Conservation (phyloP, 1,140 invertebrate species). For the Lerema accius region DNA sequence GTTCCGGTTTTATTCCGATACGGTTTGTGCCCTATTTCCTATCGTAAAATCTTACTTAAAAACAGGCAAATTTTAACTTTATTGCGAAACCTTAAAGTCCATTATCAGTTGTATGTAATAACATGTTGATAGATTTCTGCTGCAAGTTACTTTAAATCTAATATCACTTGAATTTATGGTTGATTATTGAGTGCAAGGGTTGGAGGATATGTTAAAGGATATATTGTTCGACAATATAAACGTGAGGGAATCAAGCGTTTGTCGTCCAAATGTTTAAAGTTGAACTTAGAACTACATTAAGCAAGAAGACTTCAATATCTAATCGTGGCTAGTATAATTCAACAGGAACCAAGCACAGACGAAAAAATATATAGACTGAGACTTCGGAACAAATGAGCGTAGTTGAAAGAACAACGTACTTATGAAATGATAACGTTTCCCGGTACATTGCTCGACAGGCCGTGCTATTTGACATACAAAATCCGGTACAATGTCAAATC, state of each 20-base stretch:
- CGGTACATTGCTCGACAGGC: too few species aligned
- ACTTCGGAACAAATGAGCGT: too few species aligned
- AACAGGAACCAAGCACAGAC: too few species aligned
- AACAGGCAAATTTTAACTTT: neutral
- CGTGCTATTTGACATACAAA: too few species aligned
- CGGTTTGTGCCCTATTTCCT: constrained; percentile 40
- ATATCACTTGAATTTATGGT: neutral
- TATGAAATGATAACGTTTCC: too few species aligned
- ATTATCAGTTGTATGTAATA: neutral
- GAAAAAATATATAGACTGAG: too few species aligned
- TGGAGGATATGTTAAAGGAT: constrained; percentile 25
- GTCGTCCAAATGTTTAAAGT: constrained; percentile 19
- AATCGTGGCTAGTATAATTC: neutral
- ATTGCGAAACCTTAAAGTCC: neutral
- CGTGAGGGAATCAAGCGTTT: constrained; percentile 21
- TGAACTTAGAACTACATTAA: constrained; percentile 15
- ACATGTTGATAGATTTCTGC: neutral
- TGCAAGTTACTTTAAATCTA: neutral
- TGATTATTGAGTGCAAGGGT: neutral
- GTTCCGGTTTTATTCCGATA: constrained; percentile 35
- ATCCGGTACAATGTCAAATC: too few species aligned
- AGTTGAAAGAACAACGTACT: too few species aligned
- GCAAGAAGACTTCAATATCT: constrained; percentile 14
- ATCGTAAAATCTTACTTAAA: constrained; percentile 34
- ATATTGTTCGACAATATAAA: constrained; percentile 24